phyloP scores from a whole-genome alignment of 2,888 invertebrate species.

The Drosophila buzzatii region DNA sequence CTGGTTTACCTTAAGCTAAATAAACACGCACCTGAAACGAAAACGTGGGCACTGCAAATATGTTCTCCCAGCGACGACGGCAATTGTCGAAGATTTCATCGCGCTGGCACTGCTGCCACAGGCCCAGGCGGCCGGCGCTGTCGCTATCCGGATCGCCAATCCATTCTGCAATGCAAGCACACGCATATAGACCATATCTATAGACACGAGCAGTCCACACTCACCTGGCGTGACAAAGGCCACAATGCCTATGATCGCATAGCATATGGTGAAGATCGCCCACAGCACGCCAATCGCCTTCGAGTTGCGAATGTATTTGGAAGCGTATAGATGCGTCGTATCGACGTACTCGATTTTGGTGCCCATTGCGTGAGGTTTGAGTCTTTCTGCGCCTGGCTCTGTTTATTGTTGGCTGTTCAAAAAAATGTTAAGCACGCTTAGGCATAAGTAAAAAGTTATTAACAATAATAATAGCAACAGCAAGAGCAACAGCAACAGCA shows the following conservation, averaged over 20 bases:
- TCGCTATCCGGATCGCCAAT: constrained; percentile 93
- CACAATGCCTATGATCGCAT: constrained; percentile 97
- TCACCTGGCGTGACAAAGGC: constrained; percentile 95
- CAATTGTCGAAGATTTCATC: constrained; percentile 93
- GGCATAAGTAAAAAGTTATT: constrained; percentile 46
- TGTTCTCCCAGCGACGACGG: constrained; percentile 93
- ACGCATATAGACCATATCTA: not conserved
- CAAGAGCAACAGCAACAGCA: constrained; percentile 2
- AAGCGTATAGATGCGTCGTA: constrained; percentile 95
- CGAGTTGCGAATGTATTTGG: constrained; percentile 95
- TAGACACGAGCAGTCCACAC: not conserved
- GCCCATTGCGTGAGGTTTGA: constrained; percentile 87
- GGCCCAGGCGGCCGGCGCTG: constrained; percentile 95
- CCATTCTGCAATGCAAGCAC: constrained; percentile 88
- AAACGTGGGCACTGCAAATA: constrained; percentile 91
- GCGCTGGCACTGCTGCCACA: constrained; percentile 94
- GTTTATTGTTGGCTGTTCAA: constrained; percentile 50
- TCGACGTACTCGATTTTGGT: constrained; percentile 97
- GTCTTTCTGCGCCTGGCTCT: constrained; percentile 17
- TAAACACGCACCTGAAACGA: constrained; percentile 88
- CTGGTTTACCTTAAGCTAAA: not conserved
- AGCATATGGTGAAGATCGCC: constrained; percentile 99
- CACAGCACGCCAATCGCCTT: constrained; percentile 98
- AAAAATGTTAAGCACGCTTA: constrained; percentile 45
- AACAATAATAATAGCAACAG: constrained; percentile 27